A percentile compares a stretch with the other conserved stretches of the same genome.
Evolutionary conservation across 1,140 invertebrate species (phyloP).

Genomic region (Zaprionus ornatus): DNA sequence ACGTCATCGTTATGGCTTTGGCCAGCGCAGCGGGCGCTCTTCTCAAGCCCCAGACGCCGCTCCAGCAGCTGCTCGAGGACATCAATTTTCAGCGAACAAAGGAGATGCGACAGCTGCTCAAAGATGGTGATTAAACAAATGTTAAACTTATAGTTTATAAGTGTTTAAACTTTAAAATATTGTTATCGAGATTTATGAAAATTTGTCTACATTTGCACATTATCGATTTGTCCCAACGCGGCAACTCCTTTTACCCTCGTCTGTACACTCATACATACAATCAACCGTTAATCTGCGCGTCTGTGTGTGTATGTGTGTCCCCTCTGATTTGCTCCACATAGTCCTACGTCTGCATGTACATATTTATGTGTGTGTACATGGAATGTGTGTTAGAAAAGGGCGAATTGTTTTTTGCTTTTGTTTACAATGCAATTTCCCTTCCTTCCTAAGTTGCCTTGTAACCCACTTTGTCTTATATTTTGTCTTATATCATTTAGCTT

Average conservation of each 20-base stretch:
- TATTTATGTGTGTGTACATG: not conserved
- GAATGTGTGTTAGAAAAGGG: not conserved
- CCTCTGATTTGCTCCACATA: constrained; percentile 42
- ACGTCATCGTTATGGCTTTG: constrained; percentile 85
- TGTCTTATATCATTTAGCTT: not conserved
- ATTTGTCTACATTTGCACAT: constrained; percentile 78
- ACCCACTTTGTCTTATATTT: not conserved
- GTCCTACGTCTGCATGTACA: not conserved
- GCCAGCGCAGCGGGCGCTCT: constrained; percentile 86
- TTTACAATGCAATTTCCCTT: constrained; percentile 1
- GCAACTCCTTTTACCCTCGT: constrained; percentile 53
- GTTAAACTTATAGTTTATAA: not conserved
- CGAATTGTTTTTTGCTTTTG: constrained; percentile 5
- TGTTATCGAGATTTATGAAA: constrained; percentile 28
- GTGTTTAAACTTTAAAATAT: not conserved
- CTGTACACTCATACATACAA: not conserved
- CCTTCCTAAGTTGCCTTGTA: not conserved
- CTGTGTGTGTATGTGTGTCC: constrained; percentile 13
- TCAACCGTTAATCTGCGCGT: constrained; percentile 13
- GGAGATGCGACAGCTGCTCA: constrained; percentile 93
- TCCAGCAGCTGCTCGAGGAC: constrained; percentile 94
- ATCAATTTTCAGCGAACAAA: constrained; percentile 95
- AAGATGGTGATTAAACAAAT: constrained; percentile 88
- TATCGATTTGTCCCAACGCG: constrained; percentile 70
- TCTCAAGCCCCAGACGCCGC: constrained; percentile 87